Conservation (phyloP, 2,888 invertebrate genomes). For the Gastrophysa polygoni region DNA sequence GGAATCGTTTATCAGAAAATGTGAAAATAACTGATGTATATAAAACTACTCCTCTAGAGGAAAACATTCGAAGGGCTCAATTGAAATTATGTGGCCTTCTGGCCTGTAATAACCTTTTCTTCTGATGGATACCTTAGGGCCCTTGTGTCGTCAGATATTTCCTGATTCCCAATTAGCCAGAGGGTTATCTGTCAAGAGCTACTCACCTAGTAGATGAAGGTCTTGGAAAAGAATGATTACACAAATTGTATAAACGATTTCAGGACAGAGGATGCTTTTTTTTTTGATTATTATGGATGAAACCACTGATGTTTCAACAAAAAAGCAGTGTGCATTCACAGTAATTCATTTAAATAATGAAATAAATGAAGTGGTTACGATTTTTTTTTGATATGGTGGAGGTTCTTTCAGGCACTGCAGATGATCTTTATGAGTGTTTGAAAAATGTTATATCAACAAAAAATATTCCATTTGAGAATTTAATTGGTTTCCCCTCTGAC, state of each 20-base stretch:
- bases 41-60: not conserved
- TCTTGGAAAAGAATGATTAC: not conserved
- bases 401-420: not conserved
- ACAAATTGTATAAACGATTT: not conserved
- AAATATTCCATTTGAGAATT: constrained; percentile 36
- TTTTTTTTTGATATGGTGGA: not conserved
- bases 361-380: not conserved
- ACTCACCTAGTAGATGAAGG: not conserved
- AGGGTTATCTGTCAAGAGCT: not conserved
- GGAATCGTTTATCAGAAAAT: not conserved
- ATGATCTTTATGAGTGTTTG: not conserved
- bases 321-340: not conserved
- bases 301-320: not conserved
- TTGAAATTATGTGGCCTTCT: not conserved
- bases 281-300: not conserved
- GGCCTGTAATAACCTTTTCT: not conserved
- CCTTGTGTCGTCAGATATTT: not conserved
- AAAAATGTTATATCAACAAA: constrained; percentile 3
- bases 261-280: not conserved
- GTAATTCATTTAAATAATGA: not conserved
- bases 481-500: constrained; percentile 28
- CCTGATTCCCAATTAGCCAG: not conserved
- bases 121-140: not conserved
- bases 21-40: not conserved
- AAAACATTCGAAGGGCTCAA: not conserved